A percentile compares a stretch with the other conserved stretches of the same genome.
Evolutionary conservation across 2,888 invertebrate species (phyloP).

Genomic region (Perithous albicinctus): DNA sequence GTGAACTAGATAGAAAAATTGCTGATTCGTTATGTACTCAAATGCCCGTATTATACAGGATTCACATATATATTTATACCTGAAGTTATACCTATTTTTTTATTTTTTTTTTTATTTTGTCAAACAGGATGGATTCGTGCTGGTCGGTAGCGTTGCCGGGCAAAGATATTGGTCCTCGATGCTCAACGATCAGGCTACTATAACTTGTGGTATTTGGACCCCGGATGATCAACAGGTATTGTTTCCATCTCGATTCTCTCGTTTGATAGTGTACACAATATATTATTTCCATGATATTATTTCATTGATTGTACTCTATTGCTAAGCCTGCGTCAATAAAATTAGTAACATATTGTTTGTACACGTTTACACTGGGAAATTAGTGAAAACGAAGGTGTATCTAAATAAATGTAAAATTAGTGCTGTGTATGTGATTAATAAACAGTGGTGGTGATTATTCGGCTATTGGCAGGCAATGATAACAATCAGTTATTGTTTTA

Average conservation of each 20-base stretch:
- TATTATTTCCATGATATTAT: background rate
- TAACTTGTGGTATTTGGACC: conserved; percentile 99
- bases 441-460: too few species aligned
- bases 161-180: conserved; percentile 99
- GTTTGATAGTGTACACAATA: background rate
- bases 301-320: too few species aligned
- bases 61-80: background rate
- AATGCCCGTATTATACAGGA: background rate
- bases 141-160: conserved; percentile 98
- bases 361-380: too few species aligned
- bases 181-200: conserved; percentile 96
- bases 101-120: conserved; percentile 37
- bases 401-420: too few species aligned
- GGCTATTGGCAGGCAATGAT: too few species aligned
- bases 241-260: background rate
- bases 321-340: too few species aligned
- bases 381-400: too few species aligned
- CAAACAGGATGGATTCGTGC: conserved; percentile 96
- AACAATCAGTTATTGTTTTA: too few species aligned
- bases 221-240: conserved; percentile 96
- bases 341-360: too few species aligned
- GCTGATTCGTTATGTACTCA: background rate
- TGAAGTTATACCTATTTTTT: background rate
- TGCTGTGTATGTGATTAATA: too few species aligned
- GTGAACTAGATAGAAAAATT: conserved; percentile 15